These are phyloP conservation scores for Clitarchus hookeri DNA, from an alignment of 2,888 invertebrate genomes.

Conservation along the genomic window DNA sequence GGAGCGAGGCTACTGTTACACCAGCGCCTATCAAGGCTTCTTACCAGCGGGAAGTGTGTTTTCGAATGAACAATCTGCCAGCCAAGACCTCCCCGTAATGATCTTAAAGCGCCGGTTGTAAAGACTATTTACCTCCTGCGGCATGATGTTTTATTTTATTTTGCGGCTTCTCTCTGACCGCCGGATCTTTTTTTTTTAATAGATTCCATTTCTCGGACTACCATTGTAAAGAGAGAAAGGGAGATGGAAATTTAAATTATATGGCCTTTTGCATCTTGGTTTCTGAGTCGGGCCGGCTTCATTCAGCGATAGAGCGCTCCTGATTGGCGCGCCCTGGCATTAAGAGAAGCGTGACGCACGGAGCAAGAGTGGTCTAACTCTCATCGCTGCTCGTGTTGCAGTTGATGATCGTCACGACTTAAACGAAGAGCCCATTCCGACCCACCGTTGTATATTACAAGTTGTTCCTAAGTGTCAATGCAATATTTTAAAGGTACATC, in stretches of 20 bases:
- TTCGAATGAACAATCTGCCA: not conserved
- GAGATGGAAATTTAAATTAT: constrained; percentile 14
- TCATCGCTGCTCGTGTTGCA: not conserved
- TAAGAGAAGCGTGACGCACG: not conserved
- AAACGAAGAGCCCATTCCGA: no score
- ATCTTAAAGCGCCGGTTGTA: not conserved
- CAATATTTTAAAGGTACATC: no score
- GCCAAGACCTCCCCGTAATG: not conserved
- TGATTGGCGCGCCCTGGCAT: not conserved
- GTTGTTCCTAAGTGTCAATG: no score
- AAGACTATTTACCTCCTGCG: not conserved
- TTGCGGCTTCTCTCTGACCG: not conserved
- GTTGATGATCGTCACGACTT: no score
- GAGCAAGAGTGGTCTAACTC: not conserved
- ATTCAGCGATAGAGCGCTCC: not conserved
- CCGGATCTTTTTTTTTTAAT: not conserved
- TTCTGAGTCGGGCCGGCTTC: not conserved
- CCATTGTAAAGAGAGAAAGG: not conserved
- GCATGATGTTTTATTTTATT: not conserved
- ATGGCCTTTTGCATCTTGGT: constrained; percentile 14
- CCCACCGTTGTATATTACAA: no score
- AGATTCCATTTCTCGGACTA: not conserved
- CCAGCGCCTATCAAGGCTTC: not conserved
- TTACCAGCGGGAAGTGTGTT: not conserved
- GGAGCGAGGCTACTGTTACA: no score